Evolutionary conservation across 2,888 invertebrate genomes (phyloP), one percentile per base, ranked within the genome.

Genomic region (Phyto melanocephala): DNA sequence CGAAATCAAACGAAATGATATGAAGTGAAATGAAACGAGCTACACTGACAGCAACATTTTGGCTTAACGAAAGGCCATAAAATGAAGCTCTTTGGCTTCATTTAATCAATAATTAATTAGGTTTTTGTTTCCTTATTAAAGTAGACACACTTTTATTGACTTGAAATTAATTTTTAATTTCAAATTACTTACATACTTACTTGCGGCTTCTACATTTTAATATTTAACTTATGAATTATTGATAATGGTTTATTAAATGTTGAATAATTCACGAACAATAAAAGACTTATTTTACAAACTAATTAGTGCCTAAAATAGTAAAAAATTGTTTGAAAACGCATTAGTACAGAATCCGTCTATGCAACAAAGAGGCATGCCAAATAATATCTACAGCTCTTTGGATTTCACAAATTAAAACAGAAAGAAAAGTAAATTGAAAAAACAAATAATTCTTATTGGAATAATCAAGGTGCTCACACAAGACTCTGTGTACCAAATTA

Each of bases 1-100:
- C 13, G 22, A 50, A 50, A 50, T 47, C 20, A 65, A 35, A 63
- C 6, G 45, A 63, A 33, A 35, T 47, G 17, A 35, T 13, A 35
- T 47, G 63, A 63, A 28, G 15, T 15, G 62, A 47, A 63, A 63
- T 76, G n/a, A n/a, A n/a, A n/a, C n/a, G 60, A 62, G 28, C 42
- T 42, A 17, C 13, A 17, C 52, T 76, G 76, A 60, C 68, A 60
- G 76, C 52, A 60, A 17, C 47, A 58, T 33, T 52, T 60, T 62
- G 20, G 24, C 7, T 40, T 3, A 28, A 77, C 52, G 68, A 77
- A 68, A 60, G 52, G 52, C 62, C 52, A 62, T 20, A 37, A 40
- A 40, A 60, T 47, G 22, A 71, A 62, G 28, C 22, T n/a, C 37
- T 72, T 72, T 7, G 20, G 33, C 47, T 62, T 45, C 45, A n/a